phyloP scores from a whole-genome alignment of 2,888 invertebrate genomes.

The Pristionchus mayeri region DNA sequence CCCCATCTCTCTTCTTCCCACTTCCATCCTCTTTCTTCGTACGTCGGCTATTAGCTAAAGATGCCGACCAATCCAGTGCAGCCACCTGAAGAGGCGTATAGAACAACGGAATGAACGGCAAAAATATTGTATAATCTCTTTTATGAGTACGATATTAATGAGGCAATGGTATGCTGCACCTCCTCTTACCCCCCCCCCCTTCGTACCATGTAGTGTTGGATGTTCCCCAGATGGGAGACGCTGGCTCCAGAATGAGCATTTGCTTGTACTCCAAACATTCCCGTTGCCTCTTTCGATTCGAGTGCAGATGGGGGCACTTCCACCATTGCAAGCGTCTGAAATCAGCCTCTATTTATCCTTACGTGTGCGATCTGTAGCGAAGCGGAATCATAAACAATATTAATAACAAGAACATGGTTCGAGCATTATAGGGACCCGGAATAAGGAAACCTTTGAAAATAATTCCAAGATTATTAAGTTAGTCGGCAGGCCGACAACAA shows the following conservation, averaged over 20 bases:
- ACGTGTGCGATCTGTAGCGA: too few relatives aligned
- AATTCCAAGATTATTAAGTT: too few relatives aligned
- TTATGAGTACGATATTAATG: too few relatives aligned
- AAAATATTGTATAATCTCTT: too few relatives aligned
- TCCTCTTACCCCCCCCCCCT: background rate
- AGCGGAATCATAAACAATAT: too few relatives aligned
- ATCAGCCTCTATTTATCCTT: too few relatives aligned
- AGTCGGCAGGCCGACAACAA: too few relatives aligned
- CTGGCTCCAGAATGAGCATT: background rate
- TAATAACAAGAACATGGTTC: too few relatives aligned
- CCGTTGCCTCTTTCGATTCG: background rate
- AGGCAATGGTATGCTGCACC: background rate
- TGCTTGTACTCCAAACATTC: constrained; percentile 21
- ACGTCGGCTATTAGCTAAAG: background rate
- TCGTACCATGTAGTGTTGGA: constrained; percentile 38
- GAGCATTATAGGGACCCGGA: too few relatives aligned
- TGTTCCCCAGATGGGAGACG: constrained; percentile 26
- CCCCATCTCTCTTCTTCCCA: background rate
- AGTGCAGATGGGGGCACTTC: constrained; percentile 20
- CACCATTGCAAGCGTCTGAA: constrained; percentile 37
- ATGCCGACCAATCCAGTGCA: constrained; percentile 26
- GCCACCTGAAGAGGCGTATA: constrained; percentile 23
- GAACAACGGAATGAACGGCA: too few relatives aligned
- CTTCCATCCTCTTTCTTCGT: background rate
- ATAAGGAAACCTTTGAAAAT: too few relatives aligned